phyloP scores from a whole-genome alignment of 2,888 invertebrate species.

The Torymus auratus region DNA sequence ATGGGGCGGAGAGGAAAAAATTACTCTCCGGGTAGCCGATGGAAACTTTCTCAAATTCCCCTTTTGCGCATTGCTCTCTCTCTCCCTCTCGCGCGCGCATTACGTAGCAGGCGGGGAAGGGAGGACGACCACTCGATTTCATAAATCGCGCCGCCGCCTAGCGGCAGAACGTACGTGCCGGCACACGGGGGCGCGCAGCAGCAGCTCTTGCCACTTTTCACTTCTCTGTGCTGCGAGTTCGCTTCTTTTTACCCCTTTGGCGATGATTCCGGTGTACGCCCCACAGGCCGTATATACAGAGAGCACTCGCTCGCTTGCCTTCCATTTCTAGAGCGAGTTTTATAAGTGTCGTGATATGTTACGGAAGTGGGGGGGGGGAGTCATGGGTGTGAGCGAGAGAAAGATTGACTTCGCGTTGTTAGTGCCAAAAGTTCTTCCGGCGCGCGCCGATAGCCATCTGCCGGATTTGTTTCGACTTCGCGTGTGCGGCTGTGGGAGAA shows the following conservation, averaged over 20 bases:
- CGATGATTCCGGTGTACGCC: slow-evolving; percentile 31
- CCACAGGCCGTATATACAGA: not conserved
- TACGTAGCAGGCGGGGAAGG: not conserved
- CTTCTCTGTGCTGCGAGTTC: not conserved
- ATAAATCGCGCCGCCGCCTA: slow-evolving; percentile 33
- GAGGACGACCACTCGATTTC: slow-evolving; percentile 37
- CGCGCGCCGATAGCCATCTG: slow-evolving; percentile 56
- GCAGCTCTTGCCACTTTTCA: slow-evolving; percentile 30
- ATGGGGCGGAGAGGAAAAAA: not conserved
- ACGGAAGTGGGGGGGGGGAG: not conserved
- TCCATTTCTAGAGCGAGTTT: slow-evolving; percentile 13
- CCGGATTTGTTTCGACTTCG: slow-evolving; percentile 35
- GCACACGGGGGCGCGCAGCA: slow-evolving; percentile 1
- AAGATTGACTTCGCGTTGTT: slow-evolving; percentile 60
- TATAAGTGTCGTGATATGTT: slow-evolving; percentile 34
- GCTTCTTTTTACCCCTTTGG: slow-evolving; percentile 9
- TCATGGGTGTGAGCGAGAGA: slow-evolving; percentile 52
- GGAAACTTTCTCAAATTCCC: slow-evolving; percentile 28
- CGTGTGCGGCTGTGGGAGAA: not conserved
- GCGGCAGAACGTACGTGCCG: not conserved
- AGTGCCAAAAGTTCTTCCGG: slow-evolving; percentile 60
- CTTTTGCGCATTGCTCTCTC: not conserved
- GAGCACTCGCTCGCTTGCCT: not conserved
- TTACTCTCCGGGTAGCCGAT: not conserved
- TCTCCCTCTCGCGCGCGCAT: too few species aligned